Evolutionary conservation across 2,113 vertebrate genomes (phyloP).

Genomic region (Oncorhynchus mykiss): DNA sequence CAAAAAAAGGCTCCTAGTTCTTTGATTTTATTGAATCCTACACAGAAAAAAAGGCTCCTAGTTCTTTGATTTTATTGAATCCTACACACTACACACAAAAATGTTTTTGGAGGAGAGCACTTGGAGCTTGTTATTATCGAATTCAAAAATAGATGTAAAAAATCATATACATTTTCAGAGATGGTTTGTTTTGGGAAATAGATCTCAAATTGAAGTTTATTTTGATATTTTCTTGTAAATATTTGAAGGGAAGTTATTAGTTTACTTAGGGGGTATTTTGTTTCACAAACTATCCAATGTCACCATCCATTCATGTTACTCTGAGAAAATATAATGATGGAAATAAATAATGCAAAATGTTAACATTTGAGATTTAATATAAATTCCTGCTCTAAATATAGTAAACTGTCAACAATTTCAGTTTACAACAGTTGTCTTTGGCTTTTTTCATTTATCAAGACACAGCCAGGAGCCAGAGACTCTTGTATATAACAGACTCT

Average conservation of each 20-base stretch:
- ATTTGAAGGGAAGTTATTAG: constrained; percentile 24
- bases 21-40: neutral
- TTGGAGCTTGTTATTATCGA: neutral
- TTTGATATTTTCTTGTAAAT: constrained; percentile 6
- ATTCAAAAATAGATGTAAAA: neutral
- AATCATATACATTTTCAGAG: constrained; percentile 7
- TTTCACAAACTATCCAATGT: neutral
- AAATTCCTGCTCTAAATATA: neutral
- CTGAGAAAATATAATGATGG: neutral
- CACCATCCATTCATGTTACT: neutral
- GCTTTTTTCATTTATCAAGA: constrained; percentile 6
- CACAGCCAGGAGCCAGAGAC: neutral
- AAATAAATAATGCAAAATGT: neutral
- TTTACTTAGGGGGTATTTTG: neutral
- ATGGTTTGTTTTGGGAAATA: neutral
- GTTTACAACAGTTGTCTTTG: neutral
- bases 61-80: neutral
- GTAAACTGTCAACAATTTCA: constrained; percentile 7
- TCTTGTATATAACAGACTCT: constrained; percentile 3
- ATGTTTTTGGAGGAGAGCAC: neutral
- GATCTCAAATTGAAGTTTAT: neutral
- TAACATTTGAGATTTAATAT: neutral
- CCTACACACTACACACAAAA: neutral
- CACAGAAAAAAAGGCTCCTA: neutral
- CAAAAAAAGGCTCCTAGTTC: neutral